Evolutionary conservation across 2,797 vertebrate genomes (phyloP).

Genomic region (Siniperca undulata): DNA sequence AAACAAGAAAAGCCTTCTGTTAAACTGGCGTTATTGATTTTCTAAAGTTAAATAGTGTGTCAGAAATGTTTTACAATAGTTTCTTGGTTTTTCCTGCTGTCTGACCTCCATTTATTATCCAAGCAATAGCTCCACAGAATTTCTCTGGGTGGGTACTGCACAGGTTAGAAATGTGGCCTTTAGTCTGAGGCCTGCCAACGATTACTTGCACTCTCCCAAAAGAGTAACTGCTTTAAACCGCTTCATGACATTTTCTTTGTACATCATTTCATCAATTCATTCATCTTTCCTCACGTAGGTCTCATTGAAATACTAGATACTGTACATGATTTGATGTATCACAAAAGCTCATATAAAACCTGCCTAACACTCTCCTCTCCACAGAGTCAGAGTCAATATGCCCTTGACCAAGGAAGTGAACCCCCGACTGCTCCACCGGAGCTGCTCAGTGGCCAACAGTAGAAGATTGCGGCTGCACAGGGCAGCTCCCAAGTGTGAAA

Average conservation of each 20-base stretch:
- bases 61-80: conserved; percentile 67
- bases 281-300: neutral
- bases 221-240: neutral
- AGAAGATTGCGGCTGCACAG: conserved; percentile 22
- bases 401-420: conserved; percentile 51
- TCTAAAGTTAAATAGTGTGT: conserved; percentile 57
- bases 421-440: conserved; percentile 7
- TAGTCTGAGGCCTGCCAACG: neutral
- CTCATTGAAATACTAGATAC: conserved; percentile 4
- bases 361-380: conserved; percentile 8
- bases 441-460: conserved; percentile 11
- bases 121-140: neutral
- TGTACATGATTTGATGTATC: neutral
- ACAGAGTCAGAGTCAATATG: conserved; percentile 26
- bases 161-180: conserved; percentile 15
- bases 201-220: neutral
- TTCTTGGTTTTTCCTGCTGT: conserved; percentile 35
- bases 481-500: conserved; percentile 32
- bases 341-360: conserved; percentile 18
- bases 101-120: conserved; percentile 37
- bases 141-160: conserved; percentile 17
- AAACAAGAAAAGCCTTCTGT: conserved; percentile 55
- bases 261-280: neutral
- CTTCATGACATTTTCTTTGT: conserved; percentile 8
- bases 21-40: conserved; percentile 72